These are phyloP conservation scores for Athalia rosae DNA, from an alignment of 2,888 invertebrate species.

Conservation along the genomic window DNA sequence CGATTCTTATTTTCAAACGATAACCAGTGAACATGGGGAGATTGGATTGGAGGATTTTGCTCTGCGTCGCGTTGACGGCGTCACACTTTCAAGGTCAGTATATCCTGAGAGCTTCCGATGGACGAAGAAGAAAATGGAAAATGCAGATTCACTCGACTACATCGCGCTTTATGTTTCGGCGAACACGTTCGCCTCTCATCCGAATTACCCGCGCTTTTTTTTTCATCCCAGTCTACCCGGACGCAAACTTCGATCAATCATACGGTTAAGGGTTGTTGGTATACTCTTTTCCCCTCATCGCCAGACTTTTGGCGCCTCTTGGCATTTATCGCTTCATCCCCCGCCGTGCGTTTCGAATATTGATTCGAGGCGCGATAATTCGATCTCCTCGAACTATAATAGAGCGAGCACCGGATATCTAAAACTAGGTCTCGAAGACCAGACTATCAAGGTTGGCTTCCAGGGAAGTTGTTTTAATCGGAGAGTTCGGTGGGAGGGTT, in stretches of 20 bases:
- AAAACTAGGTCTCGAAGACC: neutral
- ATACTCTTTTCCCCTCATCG: neutral
- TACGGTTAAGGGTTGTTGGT: neutral
- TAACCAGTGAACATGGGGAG: slow-evolving; percentile 9
- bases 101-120: neutral
- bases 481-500: neutral
- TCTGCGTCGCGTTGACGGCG: slow-evolving; percentile 22
- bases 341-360: too few species aligned
- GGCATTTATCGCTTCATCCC: too few species aligned
- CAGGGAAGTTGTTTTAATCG: neutral
- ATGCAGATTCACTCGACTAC: neutral
- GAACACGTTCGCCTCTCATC: neutral
- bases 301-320: neutral
- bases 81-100: slow-evolving; percentile 34
- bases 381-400: neutral
- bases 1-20: neutral
- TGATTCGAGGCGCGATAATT: too few species aligned
- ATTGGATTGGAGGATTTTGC: slow-evolving; percentile 33
- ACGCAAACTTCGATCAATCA: too few species aligned
- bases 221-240: too few species aligned
- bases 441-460: neutral
- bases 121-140: neutral
- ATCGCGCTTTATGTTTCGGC: too few species aligned
- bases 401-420: neutral
- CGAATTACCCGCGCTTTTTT: too few species aligned